These are phyloP conservation scores for Semicossyphus pulcher DNA, from an alignment of 2,113 vertebrate species.

Conservation along the genomic window DNA sequence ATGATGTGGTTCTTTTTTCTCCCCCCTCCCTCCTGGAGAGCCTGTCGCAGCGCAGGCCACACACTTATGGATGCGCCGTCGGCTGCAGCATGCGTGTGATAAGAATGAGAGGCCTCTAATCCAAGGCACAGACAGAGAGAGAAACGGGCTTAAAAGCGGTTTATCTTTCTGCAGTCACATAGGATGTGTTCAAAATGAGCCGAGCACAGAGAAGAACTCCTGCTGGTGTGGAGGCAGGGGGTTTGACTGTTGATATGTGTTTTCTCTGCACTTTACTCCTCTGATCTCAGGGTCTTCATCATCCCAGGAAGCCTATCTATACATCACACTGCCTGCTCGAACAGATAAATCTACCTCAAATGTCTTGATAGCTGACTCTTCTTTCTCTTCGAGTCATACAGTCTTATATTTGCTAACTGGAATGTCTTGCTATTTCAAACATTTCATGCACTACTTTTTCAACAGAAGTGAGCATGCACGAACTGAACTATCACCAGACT, in stretches of 20 bases:
- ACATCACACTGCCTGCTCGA: conserved; percentile 15
- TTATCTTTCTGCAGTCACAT: conserved; percentile 48
- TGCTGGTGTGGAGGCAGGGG: conserved; percentile 19
- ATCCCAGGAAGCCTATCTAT: conserved; percentile 25
- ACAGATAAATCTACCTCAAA: background rate
- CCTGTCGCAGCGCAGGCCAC: conserved; percentile 27
- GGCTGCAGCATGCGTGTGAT: conserved; percentile 32
- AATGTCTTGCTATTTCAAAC: background rate
- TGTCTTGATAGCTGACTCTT: background rate
- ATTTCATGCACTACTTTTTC: background rate
- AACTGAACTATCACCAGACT: no score
- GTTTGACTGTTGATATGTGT: conserved; percentile 46
- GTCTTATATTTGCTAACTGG: background rate
- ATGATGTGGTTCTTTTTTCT: conserved; percentile 25
- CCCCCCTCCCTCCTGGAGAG: background rate
- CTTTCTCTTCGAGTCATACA: background rate
- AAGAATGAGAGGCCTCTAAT: conserved; percentile 51
- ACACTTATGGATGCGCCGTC: conserved; percentile 21
- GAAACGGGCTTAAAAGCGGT: conserved; percentile 16
- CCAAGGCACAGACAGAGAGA: conserved; percentile 22
- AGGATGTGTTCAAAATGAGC: conserved; percentile 47
- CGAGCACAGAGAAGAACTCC: conserved; percentile 27
- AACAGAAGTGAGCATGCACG: background rate
- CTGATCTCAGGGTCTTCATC: conserved; percentile 29
- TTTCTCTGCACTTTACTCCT: conserved; percentile 4